Conservation (phyloP, 2,113 vertebrate species). For the Thunnus maccoyii region DNA sequence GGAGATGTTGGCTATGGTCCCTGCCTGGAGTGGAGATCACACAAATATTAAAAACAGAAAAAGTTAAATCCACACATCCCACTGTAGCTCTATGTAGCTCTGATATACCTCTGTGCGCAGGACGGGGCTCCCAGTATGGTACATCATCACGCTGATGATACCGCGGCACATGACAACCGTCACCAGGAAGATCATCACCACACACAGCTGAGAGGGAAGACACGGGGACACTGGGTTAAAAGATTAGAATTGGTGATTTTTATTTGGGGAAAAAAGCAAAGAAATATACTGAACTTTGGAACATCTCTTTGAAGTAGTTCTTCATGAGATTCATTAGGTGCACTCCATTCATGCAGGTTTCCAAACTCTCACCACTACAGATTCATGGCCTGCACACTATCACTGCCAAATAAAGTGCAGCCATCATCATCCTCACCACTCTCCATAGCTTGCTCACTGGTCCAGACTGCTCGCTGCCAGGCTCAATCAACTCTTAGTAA, state of each 20-base stretch:
- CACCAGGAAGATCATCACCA: slow-evolving; percentile 88
- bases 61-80: not conserved
- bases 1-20: slow-evolving; percentile 87
- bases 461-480: too few relatives aligned
- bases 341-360: too few relatives aligned
- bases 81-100: not conserved
- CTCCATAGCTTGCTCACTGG: not conserved
- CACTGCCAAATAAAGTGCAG: not conserved
- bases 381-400: not conserved
- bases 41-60: not conserved
- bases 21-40: slow-evolving; percentile 75
- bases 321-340: not conserved
- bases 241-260: not conserved
- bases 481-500: too few relatives aligned
- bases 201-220: slow-evolving; percentile 78
- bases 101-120: slow-evolving; percentile 84
- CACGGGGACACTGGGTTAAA: not conserved
- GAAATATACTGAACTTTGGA: not conserved
- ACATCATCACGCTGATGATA: slow-evolving; percentile 87
- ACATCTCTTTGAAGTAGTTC: not conserved
- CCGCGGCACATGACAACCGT: slow-evolving; percentile 88
- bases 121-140: slow-evolving; percentile 83
- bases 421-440: not conserved
- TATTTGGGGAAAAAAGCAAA: not conserved
- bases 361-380: too few relatives aligned